Evolutionary conservation across 2,797 vertebrate genomes (phyloP).

Genomic region (Limosa lapponica): DNA sequence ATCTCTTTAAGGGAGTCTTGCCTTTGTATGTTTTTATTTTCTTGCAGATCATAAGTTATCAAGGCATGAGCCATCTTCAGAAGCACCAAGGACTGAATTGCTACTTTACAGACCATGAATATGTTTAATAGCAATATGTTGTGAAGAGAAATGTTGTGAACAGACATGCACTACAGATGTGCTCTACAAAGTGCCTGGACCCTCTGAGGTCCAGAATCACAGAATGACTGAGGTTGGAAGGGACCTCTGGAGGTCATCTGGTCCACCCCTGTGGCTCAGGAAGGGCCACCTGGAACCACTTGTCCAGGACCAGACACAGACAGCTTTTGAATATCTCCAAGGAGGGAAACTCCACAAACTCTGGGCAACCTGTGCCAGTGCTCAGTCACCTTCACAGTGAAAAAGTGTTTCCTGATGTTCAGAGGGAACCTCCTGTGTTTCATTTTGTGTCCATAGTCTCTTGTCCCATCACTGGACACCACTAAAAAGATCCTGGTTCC

Average conservation of each 20-base stretch:
- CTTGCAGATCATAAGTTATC: neutral
- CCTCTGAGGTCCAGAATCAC: neutral
- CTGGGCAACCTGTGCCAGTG: too few species aligned
- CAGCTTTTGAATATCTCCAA: too few species aligned
- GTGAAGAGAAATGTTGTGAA: neutral
- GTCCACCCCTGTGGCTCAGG: neutral
- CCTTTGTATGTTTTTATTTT: neutral
- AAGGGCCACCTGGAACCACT: too few species aligned
- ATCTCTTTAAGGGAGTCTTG: neutral
- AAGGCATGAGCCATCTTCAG: neutral
- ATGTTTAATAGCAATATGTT: neutral
- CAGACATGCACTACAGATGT: neutral
- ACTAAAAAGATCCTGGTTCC: neutral
- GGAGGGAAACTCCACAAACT: too few species aligned
- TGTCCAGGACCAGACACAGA: too few species aligned
- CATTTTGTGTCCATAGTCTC: too few species aligned
- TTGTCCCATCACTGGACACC: too few species aligned
- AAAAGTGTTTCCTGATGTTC: too few species aligned
- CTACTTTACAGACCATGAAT: neutral
- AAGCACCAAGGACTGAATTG: neutral
- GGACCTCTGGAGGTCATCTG: neutral
- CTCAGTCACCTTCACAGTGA: too few species aligned
- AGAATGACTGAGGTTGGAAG: neutral
- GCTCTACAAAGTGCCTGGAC: neutral
- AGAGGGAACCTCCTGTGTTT: too few species aligned